A percentile compares a stretch with the other conserved stretches of the same genome.
phyloP scores from a whole-genome alignment of 2,797 vertebrate species.

The Chaetodon trifasciatus region DNA sequence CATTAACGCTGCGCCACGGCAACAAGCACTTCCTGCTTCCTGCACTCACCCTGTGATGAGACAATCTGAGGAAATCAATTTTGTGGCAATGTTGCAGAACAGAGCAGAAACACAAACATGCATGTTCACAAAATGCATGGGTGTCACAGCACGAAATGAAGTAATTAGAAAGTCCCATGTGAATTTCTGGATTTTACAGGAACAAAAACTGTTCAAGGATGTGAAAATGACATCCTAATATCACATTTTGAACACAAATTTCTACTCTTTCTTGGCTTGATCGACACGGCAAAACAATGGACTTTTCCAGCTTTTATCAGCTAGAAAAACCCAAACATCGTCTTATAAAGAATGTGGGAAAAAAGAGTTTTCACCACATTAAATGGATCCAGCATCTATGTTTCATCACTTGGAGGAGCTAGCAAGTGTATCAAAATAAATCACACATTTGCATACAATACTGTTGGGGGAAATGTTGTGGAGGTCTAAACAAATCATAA shows the following conservation, averaged over 20 bases:
- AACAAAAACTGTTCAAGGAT: not conserved
- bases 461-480: constrained; percentile 47
- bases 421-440: constrained; percentile 70
- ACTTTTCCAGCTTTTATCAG: constrained; percentile 21
- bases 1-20: constrained; percentile 62
- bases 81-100: constrained; percentile 56
- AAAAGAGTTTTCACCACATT: constrained; percentile 47
- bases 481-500: constrained; percentile 73
- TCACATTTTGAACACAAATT: constrained; percentile 13
- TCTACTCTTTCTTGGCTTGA: constrained; percentile 15
- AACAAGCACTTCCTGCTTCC: constrained; percentile 80
- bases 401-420: constrained; percentile 64
- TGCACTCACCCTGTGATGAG: constrained; percentile 58
- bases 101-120: constrained; percentile 49
- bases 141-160: not conserved
- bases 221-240: not conserved
- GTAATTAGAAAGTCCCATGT: not conserved
- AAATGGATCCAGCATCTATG: constrained; percentile 50
- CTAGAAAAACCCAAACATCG: constrained; percentile 44
- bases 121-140: constrained; percentile 7
- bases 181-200: not conserved
- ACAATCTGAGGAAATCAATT: constrained; percentile 84
- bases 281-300: constrained; percentile 42
- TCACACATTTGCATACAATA: constrained; percentile 75
- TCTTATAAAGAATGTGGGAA: constrained; percentile 44